Evolutionary conservation across 1,140 invertebrate genomes (phyloP).

Genomic region (Dreissena polymorpha): DNA sequence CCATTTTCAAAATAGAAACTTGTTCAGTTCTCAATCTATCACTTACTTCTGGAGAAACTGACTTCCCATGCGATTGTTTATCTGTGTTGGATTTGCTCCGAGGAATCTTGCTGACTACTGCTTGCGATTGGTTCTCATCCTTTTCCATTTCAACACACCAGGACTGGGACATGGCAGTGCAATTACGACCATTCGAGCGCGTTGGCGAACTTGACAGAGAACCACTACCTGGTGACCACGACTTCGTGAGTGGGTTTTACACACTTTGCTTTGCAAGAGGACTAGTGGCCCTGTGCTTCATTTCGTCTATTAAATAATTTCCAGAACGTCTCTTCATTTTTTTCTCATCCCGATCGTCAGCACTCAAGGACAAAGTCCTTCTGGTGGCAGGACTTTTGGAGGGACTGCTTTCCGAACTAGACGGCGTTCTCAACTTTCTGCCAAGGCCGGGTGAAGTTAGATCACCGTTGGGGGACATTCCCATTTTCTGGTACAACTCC

Average conservation of each 20-base stretch:
- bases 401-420: slow-evolving; percentile 54
- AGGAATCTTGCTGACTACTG: slow-evolving; percentile 36
- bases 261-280: slow-evolving; percentile 37
- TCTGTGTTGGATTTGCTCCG: slow-evolving; percentile 23
- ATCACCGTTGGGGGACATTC: slow-evolving; percentile 58
- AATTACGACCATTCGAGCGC: neutral
- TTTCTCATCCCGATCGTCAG: slow-evolving; percentile 57
- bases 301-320: slow-evolving; percentile 56
- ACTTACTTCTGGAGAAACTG: neutral
- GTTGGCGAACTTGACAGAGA: slow-evolving; percentile 4
- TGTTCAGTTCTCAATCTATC: slow-evolving; percentile 21
- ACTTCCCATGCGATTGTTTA: neutral
- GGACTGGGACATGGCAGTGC: slow-evolving; percentile 47
- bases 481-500: slow-evolving; percentile 66
- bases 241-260: slow-evolving; percentile 44
- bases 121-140: neutral
- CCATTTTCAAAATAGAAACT: slow-evolving; percentile 34
- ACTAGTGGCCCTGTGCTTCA: slow-evolving; percentile 35
- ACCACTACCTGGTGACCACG: slow-evolving; percentile 38
- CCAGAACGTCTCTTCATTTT: slow-evolving; percentile 64
- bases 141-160: slow-evolving; percentile 52
- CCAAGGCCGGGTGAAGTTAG: slow-evolving; percentile 52
- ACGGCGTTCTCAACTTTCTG: slow-evolving; percentile 40
- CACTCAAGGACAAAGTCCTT: slow-evolving; percentile 58
- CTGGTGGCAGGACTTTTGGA: slow-evolving; percentile 54